Evolutionary conservation across 2,797 vertebrate genomes (phyloP), one percentile per base, ranked within the genome.

Genomic region (Sebastes matsubarae): DNA sequence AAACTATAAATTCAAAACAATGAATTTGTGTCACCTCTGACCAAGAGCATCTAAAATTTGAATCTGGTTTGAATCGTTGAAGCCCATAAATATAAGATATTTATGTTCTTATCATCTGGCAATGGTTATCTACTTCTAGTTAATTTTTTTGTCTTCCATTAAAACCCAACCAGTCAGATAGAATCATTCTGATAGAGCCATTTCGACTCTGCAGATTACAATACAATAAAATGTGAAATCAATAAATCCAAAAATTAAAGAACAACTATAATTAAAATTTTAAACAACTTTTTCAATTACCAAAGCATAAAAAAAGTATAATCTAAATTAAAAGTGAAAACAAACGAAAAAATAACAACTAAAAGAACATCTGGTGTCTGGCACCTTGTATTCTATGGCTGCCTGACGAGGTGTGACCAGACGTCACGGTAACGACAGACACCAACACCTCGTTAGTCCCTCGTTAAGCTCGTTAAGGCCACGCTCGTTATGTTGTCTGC

Each of bases 341-440:
- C 42, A 81, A 77, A 55, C n/a, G 42, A 46, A 67, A 74, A 36
- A 70, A 76, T 1, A 63, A 54, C 64, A 67, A 11, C 6, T 3
- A 83, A 72, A 5, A 10, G 75, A 93, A 92, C 93, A 95, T 94
- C 91, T 94, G 93, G 84, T 74, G 77, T 50, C 78, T 82, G 83
- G 66, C 83, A 84, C 83, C 74, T 87, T 87, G 73, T 89, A 91
- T 85, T 89, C 68, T 79, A 22, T 8, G 64, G 57, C 81, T 81
- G 89, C 71, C 83, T 87, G 90, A 84, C 85, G 82, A 91, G 88
- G 80, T 69, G 68, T 70, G 82, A 89, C 91, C 81, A 83, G 85
- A 72, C 80, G 72, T 86, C 84, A 80, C 4, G n/a, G 68, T 86
- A 85, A 88, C 52, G 38, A 80, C 85, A 91, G 83, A 89, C 87